Evolutionary conservation across 1,140 invertebrate genomes (phyloP).

Genomic region (Caenorhabditis remanei): DNA sequence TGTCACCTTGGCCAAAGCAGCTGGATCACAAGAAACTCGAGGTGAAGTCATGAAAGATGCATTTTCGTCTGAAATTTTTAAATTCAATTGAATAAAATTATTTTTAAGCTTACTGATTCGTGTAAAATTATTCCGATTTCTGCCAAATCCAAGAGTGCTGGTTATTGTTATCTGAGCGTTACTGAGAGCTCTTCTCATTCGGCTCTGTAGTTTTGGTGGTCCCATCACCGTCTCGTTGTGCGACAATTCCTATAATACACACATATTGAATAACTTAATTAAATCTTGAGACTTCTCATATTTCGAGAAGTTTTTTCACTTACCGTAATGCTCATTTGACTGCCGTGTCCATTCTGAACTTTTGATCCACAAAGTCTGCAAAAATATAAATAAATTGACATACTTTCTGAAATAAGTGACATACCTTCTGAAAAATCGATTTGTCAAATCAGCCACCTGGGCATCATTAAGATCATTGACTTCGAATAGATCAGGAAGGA

Average conservation of each 20-base stretch:
- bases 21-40: conserved; percentile 25
- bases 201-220: conserved; percentile 23
- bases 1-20: conserved; percentile 20
- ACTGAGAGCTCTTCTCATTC: conserved; percentile 35
- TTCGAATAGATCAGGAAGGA: neutral
- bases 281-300: neutral
- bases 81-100: neutral
- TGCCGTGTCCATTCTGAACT: conserved; percentile 2
- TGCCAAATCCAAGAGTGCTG: conserved; percentile 2
- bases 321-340: conserved; percentile 51
- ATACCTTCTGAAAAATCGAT: conserved; percentile 6
- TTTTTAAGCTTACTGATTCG: conserved; percentile 5
- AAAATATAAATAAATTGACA: neutral
- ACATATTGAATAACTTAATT: neutral
- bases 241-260: conserved; percentile 23
- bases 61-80: conserved; percentile 23
- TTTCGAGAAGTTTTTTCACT: neutral
- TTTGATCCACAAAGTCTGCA: conserved; percentile 39
- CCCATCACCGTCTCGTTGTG: conserved; percentile 10
- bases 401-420: neutral
- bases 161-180: conserved; percentile 14
- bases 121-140: conserved; percentile 31
- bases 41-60: neutral
- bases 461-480: conserved; percentile 10
- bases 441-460: neutral